Evolutionary conservation across 2,888 invertebrate genomes (phyloP).

Genomic region (Phortica magna): DNA sequence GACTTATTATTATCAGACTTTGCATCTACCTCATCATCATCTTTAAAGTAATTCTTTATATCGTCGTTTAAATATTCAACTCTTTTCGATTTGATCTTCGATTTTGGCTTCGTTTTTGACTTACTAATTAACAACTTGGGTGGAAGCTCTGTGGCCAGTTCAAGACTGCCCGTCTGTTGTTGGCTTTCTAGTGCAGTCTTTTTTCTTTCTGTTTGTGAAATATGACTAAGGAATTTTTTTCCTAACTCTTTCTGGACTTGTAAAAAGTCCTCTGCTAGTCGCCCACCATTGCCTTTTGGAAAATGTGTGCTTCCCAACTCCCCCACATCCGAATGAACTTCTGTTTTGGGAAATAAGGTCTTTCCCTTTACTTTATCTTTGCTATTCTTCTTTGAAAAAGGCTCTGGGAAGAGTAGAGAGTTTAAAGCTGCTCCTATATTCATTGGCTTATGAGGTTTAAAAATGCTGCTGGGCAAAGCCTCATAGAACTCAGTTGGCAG

Average conservation of each 20-base stretch:
- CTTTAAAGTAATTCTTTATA: conserved; percentile 54
- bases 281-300: conserved; percentile 39
- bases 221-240: conserved; percentile 59
- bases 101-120: conserved; percentile 31
- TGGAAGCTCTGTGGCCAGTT: conserved; percentile 33
- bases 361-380: conserved; percentile 38
- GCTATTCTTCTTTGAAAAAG: conserved; percentile 58
- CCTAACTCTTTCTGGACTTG: conserved; percentile 63
- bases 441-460: conserved; percentile 46
- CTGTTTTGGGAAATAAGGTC: neutral
- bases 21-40: conserved; percentile 36
- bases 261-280: conserved; percentile 57
- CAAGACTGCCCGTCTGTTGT: conserved; percentile 35
- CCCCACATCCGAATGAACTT: conserved; percentile 48
- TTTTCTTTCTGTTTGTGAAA: conserved; percentile 18
- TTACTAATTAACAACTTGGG: neutral
- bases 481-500: conserved; percentile 73
- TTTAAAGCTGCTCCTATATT: conserved; percentile 63
- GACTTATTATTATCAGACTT: neutral
- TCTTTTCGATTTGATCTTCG: neutral
- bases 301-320: conserved; percentile 33
- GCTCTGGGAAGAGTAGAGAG: conserved; percentile 63
- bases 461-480: conserved; percentile 53
- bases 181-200: conserved; percentile 24
- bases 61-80: conserved; percentile 39